Evolutionary conservation across 2,888 invertebrate genomes (phyloP).

Genomic region (Sepiola atlantica): DNA sequence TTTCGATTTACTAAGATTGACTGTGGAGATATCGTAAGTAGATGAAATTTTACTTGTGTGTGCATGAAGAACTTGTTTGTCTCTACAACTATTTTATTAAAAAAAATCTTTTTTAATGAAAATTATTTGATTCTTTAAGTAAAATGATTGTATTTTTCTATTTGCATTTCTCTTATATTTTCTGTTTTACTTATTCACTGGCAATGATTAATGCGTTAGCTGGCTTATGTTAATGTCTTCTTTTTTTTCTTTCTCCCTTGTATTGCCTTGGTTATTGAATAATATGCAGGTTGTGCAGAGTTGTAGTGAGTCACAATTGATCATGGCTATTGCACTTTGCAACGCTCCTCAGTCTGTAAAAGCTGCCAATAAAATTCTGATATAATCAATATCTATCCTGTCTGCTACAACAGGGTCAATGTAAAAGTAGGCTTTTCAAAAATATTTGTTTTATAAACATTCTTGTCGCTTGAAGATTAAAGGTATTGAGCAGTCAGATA

Average conservation of each 20-base stretch:
- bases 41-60: not conserved
- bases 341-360: not conserved
- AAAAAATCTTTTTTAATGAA: too few relatives aligned
- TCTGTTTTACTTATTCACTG: not conserved
- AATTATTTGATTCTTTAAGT: not conserved
- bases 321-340: not conserved
- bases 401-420: not conserved
- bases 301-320: not conserved
- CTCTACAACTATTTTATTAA: too few relatives aligned
- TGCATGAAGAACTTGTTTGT: too few relatives aligned
- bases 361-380: not conserved
- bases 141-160: not conserved
- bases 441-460: too few relatives aligned
- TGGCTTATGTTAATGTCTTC: too few relatives aligned
- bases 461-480: too few relatives aligned
- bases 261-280: not conserved
- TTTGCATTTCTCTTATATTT: not conserved
- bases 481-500: too few relatives aligned
- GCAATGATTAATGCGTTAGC: too few relatives aligned
- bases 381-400: not conserved
- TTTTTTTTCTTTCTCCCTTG: not conserved
- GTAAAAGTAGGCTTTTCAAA: not conserved
- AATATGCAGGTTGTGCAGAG: not conserved
- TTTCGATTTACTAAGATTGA: conserved; percentile 96
- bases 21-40: conserved; percentile 91